Conservation (phyloP, 2,797 vertebrate species). For the Tadarida brasiliensis region DNA sequence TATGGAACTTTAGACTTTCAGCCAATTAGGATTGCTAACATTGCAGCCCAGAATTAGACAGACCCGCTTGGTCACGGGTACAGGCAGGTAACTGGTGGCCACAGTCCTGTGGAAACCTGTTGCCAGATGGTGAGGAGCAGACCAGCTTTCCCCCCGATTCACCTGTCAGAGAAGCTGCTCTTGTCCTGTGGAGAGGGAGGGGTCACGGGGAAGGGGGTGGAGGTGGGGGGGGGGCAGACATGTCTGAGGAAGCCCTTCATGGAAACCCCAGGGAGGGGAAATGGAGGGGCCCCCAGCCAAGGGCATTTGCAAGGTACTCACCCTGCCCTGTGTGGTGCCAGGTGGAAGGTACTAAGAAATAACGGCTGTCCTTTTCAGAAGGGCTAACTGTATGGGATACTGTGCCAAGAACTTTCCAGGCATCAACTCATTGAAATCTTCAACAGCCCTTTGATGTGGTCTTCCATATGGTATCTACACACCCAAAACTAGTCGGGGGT, state of each 20-base stretch:
- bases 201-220: neutral
- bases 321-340: fast-evolving
- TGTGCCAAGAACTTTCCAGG: neutral
- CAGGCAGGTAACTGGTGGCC: neutral
- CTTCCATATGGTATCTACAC: fast-evolving
- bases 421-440: fast-evolving
- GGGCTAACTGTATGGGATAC: neutral
- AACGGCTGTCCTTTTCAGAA: fast-evolving
- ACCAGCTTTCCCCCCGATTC: neutral
- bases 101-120: neutral
- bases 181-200: neutral
- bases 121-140: neutral
- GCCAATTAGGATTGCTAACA: neutral
- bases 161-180: fast-evolving
- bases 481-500: neutral
- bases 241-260: too few relatives aligned
- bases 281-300: neutral
- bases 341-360: neutral
- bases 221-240: too few relatives aligned
- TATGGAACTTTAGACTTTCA: neutral
- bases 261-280: neutral
- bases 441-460: neutral
- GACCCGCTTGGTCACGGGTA: neutral
- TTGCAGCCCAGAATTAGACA: neutral
- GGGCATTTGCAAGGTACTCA: neutral